Percentiles rank a stretch among this genome's conserved stretches.
These are phyloP conservation scores for Phrynocephalus vlangalii DNA, from an alignment of 2,797 vertebrate genomes.

Conservation along the genomic window DNA sequence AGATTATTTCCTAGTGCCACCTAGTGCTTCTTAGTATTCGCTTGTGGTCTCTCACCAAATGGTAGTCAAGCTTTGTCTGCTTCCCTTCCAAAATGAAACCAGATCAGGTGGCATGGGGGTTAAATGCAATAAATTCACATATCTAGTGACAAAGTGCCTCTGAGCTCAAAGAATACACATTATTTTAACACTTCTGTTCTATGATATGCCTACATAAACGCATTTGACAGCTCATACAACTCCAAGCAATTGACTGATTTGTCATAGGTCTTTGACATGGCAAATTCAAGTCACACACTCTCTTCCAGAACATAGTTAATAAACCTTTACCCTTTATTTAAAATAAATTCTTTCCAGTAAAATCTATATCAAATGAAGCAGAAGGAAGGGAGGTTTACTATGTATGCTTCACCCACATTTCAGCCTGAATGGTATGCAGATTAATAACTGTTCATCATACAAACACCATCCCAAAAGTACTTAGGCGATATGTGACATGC, in stretches of 20 bases:
- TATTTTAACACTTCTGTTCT: neutral
- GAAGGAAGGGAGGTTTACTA: neutral
- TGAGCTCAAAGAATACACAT: neutral
- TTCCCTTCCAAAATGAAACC: too few species aligned
- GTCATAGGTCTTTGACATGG: neutral
- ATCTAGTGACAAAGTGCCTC: neutral
- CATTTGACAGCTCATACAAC: neutral
- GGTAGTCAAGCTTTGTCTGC: too few species aligned
- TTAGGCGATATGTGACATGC: too few species aligned
- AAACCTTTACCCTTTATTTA: neutral
- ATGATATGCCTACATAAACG: slow-evolving; percentile 3
- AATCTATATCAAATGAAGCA: neutral
- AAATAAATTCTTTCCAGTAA: neutral
- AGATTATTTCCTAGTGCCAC: too few species aligned
- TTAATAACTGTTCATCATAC: too few species aligned
- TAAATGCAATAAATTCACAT: too few species aligned
- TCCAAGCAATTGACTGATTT: neutral
- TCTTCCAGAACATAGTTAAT: neutral
- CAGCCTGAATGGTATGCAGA: neutral
- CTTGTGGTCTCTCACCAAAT: too few species aligned
- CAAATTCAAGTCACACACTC: neutral
- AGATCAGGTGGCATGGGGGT: too few species aligned
- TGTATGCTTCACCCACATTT: neutral
- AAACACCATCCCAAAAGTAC: neutral
- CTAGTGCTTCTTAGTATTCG: too few species aligned